These are phyloP conservation scores for Phylloscopus trochiloides DNA, from an alignment of 2,113 vertebrate species.

Conservation along the genomic window DNA sequence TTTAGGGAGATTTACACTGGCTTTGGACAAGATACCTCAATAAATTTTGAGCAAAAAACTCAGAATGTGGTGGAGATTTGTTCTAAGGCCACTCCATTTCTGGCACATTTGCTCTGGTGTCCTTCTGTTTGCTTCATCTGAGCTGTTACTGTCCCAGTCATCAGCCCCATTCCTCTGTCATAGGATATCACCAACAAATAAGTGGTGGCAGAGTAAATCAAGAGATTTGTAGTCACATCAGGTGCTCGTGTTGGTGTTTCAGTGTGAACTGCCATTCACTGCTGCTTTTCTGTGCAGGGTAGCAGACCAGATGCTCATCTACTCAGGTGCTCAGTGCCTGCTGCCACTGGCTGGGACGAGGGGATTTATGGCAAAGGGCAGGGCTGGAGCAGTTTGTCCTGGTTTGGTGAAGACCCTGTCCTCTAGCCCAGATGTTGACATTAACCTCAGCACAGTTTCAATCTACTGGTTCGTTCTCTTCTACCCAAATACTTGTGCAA, in stretches of 20 bases:
- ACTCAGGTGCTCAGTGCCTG: background rate
- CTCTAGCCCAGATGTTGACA: background rate
- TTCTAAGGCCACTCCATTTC: background rate
- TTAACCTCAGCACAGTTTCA: background rate
- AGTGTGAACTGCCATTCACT: background rate
- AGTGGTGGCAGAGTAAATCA: background rate
- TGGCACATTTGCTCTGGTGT: rapidly evolving
- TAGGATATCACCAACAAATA: background rate
- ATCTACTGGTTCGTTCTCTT: background rate
- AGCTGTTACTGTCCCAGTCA: background rate
- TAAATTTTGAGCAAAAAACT: background rate
- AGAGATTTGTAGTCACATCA: background rate
- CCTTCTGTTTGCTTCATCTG: rapidly evolving
- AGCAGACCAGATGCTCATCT: background rate
- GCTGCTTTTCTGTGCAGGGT: background rate
- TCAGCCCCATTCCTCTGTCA: background rate
- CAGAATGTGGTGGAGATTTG: background rate
- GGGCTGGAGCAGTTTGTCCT: background rate
- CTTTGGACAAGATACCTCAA: background rate
- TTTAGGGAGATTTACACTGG: background rate
- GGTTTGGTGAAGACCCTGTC: background rate
- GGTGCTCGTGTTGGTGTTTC: background rate
- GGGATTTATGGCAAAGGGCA: background rate
- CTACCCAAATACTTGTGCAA: background rate
- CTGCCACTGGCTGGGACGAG: rapidly evolving